Evolutionary conservation across 2,797 vertebrate genomes (phyloP), one percentile per base, ranked within the genome.

Genomic region (Acanthiza pusilla): DNA sequence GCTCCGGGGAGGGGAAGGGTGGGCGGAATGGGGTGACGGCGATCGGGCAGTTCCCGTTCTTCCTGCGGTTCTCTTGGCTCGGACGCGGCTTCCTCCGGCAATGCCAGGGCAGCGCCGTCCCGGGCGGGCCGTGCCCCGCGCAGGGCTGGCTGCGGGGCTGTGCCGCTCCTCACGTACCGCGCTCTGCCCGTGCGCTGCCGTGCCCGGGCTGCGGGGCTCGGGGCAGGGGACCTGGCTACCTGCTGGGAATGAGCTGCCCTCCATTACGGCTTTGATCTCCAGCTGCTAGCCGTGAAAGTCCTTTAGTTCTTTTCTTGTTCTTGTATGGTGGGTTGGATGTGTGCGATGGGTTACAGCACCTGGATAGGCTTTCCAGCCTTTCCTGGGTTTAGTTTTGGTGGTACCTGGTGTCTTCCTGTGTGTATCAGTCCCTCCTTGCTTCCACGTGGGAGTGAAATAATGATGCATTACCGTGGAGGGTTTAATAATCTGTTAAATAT

Each of bases 401-500:
- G 25, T 55, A 7, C 15, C 23, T 48, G 48, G 2, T 43, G 29
- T 50, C 15, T 50, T 48, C 20, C 8, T 17, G 1, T 4, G n/a
- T 7, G 5, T 19, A 2, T 21, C 38, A 53, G 34, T 73, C 17
- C 66, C 55, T 72, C 30, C 40, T 62, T 0, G 0, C 10, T 18
- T 30, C 29, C 38, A 3, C 38, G 0, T 2, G 25, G 38, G 32
- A 76, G 19, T 45, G 22, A 34, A 60, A 79, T 76, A 86, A 43
- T 0, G 2, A 9, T 15, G 21, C 7, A 0, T 18, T 55, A 1
- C 34, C 3, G 0, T 10, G 34, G 30, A 65, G 27, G 18, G 18
- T 20, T 81, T 65, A 16, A 40, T 38, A 58, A 15, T 6, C 13
- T 50, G 6, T 54, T 27, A 55, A 54, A 34, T 10, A 2, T 9